Percentiles rank a stretch among this genome's conserved stretches.
phyloP scores from a whole-genome alignment of 2,113 vertebrate genomes.

The Pelecanus crispus region DNA sequence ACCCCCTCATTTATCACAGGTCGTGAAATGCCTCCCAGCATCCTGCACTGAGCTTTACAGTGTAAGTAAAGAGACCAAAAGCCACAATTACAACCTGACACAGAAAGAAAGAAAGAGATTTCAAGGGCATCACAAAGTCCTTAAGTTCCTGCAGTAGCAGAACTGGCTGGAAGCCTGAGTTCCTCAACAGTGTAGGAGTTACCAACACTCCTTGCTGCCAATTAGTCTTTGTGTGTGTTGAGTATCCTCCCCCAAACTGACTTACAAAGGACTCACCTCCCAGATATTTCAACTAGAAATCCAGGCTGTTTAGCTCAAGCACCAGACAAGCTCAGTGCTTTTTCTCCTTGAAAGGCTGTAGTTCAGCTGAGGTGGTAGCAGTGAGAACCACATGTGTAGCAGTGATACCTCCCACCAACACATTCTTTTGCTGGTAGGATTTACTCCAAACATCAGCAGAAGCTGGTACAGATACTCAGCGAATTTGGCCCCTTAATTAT shows the following conservation, averaged over 20 bases:
- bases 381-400: neutral
- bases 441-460: neutral
- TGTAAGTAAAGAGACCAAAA: neutral
- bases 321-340: neutral
- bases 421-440: neutral
- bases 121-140: slow-evolving; percentile 24
- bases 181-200: slow-evolving; percentile 28
- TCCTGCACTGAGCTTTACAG: neutral
- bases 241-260: slow-evolving; percentile 9
- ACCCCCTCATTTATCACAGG: neutral
- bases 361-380: neutral
- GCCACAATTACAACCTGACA: neutral
- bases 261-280: slow-evolving; percentile 18
- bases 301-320: neutral
- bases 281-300: slow-evolving; percentile 9
- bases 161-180: slow-evolving; percentile 13
- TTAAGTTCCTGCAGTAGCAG: neutral
- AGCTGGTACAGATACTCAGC: neutral
- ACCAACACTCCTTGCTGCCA: slow-evolving; percentile 10
- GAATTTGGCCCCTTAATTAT: neutral
- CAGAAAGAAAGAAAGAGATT: neutral
- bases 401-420: neutral
- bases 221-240: slow-evolving; percentile 36
- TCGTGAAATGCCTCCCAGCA: neutral
- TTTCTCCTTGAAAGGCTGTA: neutral